A percentile compares a stretch with the other conserved stretches of the same genome.
Conservation (phyloP, 2,113 vertebrate genomes). For the Mesembrinibis cayennensis region DNA sequence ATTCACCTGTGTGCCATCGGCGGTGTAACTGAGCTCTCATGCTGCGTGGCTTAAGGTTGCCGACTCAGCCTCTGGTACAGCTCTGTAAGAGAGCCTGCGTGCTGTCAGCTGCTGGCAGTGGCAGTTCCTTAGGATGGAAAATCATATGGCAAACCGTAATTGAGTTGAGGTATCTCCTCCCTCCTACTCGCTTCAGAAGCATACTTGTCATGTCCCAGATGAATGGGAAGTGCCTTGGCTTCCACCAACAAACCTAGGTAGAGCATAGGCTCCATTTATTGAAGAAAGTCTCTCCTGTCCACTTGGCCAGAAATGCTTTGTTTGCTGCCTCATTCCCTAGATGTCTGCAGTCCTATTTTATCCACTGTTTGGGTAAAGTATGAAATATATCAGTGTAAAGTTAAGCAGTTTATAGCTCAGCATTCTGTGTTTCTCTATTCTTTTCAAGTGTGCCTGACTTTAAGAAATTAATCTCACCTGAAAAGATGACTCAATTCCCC, state of each 20-base stretch:
- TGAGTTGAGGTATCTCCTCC: not conserved
- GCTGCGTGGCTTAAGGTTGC: not conserved
- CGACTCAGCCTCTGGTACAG: not conserved
- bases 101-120: not conserved
- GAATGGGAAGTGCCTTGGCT: not conserved
- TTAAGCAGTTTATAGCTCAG: not conserved
- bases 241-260: not conserved
- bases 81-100: not conserved
- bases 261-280: not conserved
- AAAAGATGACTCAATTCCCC: not conserved
- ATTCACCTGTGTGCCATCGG: not conserved
- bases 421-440: not conserved
- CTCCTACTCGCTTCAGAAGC: not conserved
- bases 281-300: not conserved
- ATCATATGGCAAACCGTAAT: not conserved
- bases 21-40: fast-evolving
- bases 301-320: not conserved
- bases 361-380: not conserved
- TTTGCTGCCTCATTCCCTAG: not conserved
- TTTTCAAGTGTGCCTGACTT: not conserved
- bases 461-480: not conserved
- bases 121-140: not conserved
- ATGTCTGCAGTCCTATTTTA: not conserved
- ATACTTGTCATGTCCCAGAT: not conserved
- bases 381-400: not conserved